Base-by-base conservation (phyloP, 2,113 vertebrate genomes). In the Microcebus murinus region DNA sequence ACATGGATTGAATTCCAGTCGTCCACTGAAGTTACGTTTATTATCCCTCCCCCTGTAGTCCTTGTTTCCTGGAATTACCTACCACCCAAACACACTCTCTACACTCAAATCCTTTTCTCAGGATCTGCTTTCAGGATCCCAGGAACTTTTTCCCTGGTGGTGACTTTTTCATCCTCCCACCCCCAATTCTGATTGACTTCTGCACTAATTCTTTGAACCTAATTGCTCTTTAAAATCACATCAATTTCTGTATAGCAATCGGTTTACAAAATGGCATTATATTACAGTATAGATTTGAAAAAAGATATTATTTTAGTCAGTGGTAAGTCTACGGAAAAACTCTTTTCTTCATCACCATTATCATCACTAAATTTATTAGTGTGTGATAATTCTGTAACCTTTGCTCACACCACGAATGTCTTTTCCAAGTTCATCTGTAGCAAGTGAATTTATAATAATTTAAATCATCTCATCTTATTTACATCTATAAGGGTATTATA, bases 401-500 rank as follows among this genome's bases (percentile, higher is more conserved):
- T 84, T 85, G 23, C 50, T 87, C 45, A 48, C 12, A 13, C 25
- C n/a, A 63, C 21, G 31, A 77, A 73, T 73, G 14, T 57, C 18
- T 39, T 95, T 94, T 84, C 18, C 18, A 90, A 50, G 15, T 86
- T 94, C 52, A 82, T 63, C 52, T 77, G n/a, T 77, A 18, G 57
- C 36, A 87, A 61, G 55, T 14, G 12, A 93, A 96, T 95, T 76
- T 82, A 29, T 31, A 84, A 42, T 76, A 81, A 68, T 63, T 23
- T 55, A 17, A 85, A 81, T 88, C 11, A 55, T 83, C 48, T 39
- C 31, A 61, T 73, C 17, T 5, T 52, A 39, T 39, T 85, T 94
- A 93, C 27, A 77, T 36, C 7, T 81, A 8, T 61, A 91, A 91
- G 6, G 1, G 4, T 42, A 57, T 80, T 65, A 63, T 80, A 52